Base-by-base conservation (phyloP, 2,113 vertebrate genomes). In the Epinephelus fuscoguttatus region DNA sequence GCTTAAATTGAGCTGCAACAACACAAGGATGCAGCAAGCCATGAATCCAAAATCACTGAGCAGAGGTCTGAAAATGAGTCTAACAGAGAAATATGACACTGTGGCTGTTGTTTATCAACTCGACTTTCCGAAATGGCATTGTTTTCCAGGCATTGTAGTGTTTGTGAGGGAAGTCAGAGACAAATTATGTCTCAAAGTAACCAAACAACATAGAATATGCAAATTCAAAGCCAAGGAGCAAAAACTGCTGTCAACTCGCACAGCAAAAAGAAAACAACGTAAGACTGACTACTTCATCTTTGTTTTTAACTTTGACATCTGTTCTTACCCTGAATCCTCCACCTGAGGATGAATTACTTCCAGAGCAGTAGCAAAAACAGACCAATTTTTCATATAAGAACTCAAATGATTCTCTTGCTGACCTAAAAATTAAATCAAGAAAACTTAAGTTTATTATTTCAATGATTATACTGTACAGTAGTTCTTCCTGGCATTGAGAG, bases 1-100 rank as follows among this genome's bases (percentile, higher is more conserved):
- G 49, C 15, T 88, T 78, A 45, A 80, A 71, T 10, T 69, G 72
- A 79, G 52, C 78, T 66, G 79, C 67, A 81, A 56, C 50, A 64
- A 59, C 15, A 47, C 37, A 49, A n/a, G 33, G 56, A 75, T 30
- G 53, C 68, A 75, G 75, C 17, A 55, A 52, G 21, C 55, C n/a
- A 56, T 56, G 0, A 57, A 84, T 73, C 74, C 23, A 18, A 72
- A 78, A 73, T 59, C 49, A 75, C 49, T 25, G 9, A 70, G 66
- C 61, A 72, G 18, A 19, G 23, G 12, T 0, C 2, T 70, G 52
- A 33, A 76, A 71, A 63, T 40, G 55, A 71, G 25, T 37, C 18
- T 42, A 21, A 66, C n/a, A 75, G 33, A 81, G 27, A 67, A 42
- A 81, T 21, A 50, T 37, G 25, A 77, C 60, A n/a, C 57, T 2